Evolutionary conservation across 2,113 vertebrate genomes (phyloP), one percentile per base, ranked within the genome.

Genomic region (Gorsachius goisagi): DNA sequence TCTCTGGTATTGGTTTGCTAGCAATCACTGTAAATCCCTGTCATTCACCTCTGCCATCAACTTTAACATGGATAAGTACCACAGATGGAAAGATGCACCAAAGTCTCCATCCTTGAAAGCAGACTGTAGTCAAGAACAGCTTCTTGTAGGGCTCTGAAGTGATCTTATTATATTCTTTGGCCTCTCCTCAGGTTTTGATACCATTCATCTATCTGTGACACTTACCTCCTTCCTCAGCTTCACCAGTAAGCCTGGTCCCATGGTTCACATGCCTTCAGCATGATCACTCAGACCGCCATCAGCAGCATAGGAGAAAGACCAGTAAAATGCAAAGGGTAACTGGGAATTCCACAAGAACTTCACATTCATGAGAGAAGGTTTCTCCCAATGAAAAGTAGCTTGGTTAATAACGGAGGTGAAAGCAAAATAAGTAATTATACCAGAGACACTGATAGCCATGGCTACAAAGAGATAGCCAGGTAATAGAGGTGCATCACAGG

Each of bases 201-300:
- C 12, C 30, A 5, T 21, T 58, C 37, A 3, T 33, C 32, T 67
- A 18, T 53, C 30, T 44, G 12, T 26, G 9, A 4, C 21, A n/a
- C 24, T 56, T n/a, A 47, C 12, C 26, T 83, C 14, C 9, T 50
- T 55, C 49, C 18, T 68, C 1, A 0, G n/a, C 53, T 53, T 50
- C 59, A 44, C 13, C 11, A 15, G 4, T 8, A 9, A 66, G 11
- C 4, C 14, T 10, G 16, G 12, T 14, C 12, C 13, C 15, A 24
- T 14, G 24, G 8, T 64, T 18, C 11, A 41, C 6, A 3, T 11
- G 10, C n/a, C 52, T 60, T 60, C 50, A 76, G 50, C 76, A 56
- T 35, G 23, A 18, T 45, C 45, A n/a, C 56, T 58, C 2, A 2
- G n/a, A 30, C 5, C 1, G 1, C 22, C 9, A 3, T 23, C 30